A percentile compares a stretch with the other conserved stretches of the same genome.
These are phyloP conservation scores for Siderastrea siderea DNA, from an alignment of 92 coral and sea anemone genomes.

Conservation along the genomic window DNA sequence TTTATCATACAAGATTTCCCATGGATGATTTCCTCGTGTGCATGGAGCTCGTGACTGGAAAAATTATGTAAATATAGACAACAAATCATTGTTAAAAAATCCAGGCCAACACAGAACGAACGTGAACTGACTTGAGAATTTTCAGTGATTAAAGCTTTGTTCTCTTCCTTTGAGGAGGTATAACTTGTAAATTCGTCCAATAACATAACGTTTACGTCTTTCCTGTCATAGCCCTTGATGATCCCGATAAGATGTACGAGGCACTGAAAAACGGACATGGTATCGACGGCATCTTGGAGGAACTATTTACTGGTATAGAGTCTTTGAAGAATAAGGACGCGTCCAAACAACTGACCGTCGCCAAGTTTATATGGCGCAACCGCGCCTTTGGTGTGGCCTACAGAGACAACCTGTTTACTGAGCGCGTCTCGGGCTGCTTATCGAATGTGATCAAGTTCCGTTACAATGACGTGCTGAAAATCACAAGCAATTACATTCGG, in stretches of 20 bases:
- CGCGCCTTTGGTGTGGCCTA: conserved; percentile 26
- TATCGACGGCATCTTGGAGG: conserved; percentile 23
- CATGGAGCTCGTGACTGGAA: too few species aligned
- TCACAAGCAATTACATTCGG: conserved; percentile 13
- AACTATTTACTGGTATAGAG: conserved; percentile 13
- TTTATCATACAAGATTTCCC: too few species aligned
- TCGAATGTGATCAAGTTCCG: conserved; percentile 25
- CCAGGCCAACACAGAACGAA: too few species aligned
- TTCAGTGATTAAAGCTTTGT: too few species aligned
- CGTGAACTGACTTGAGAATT: too few species aligned
- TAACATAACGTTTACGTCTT: too few species aligned
- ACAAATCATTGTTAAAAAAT: too few species aligned
- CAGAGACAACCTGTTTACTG: background rate
- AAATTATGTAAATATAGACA: too few species aligned
- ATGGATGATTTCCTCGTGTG: too few species aligned
- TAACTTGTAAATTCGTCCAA: background rate
- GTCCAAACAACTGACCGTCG: conserved; percentile 1
- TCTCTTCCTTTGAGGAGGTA: background rate
- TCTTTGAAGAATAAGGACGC: background rate
- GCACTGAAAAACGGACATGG: background rate
- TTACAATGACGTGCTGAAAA: conserved; percentile 10
- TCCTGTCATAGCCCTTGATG: background rate
- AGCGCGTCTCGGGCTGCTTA: background rate
- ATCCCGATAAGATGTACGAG: conserved; percentile 1
- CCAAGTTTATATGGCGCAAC: conserved; percentile 17